phyloP scores from a whole-genome alignment of 2,888 invertebrate genomes.

The Tigriopus californicus region DNA sequence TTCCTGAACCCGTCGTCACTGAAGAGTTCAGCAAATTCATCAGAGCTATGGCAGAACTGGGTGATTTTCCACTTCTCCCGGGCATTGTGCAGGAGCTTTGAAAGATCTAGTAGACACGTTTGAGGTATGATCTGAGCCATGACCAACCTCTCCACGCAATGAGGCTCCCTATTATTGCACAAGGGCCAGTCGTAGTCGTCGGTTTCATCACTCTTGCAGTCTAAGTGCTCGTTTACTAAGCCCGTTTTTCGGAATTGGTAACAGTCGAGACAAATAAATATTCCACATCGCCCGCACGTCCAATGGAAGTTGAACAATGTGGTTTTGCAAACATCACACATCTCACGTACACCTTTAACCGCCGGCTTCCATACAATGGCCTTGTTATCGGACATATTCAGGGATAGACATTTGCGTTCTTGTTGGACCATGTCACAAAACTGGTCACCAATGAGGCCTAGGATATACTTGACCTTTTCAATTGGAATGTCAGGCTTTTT shows the following conservation, averaged over 20 bases:
- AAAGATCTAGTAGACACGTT: conserved; percentile 1
- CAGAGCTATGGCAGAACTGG: conserved; percentile 9
- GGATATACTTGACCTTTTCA: conserved; percentile 6
- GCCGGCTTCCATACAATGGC: conserved; percentile 12
- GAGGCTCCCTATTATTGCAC: conserved; percentile 7
- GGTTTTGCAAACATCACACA: conserved; percentile 31
- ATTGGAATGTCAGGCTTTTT: background rate
- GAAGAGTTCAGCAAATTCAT: conserved; percentile 9
- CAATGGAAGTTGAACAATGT: conserved; percentile 32
- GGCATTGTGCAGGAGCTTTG: conserved; percentile 2
- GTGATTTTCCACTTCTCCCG: background rate
- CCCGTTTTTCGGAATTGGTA: conserved; percentile 14
- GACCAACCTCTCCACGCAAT: conserved; percentile 9
- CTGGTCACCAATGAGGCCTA: conserved; percentile 14
- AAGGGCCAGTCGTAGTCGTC: conserved; percentile 15
- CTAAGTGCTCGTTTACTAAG: conserved; percentile 1
- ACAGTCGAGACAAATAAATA: conserved; percentile 30
- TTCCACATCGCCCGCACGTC: conserved; percentile 29
- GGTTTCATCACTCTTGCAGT: background rate
- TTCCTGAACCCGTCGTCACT: background rate
- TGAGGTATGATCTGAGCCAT: conserved; percentile 14
- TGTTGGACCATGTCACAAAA: conserved; percentile 14
- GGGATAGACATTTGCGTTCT: conserved; percentile 10
- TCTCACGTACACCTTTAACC: conserved; percentile 27
- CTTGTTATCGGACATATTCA: conserved; percentile 8